These are phyloP conservation scores for Cheilosia scutellata DNA, from an alignment of 2,888 invertebrate genomes.

Conservation along the genomic window DNA sequence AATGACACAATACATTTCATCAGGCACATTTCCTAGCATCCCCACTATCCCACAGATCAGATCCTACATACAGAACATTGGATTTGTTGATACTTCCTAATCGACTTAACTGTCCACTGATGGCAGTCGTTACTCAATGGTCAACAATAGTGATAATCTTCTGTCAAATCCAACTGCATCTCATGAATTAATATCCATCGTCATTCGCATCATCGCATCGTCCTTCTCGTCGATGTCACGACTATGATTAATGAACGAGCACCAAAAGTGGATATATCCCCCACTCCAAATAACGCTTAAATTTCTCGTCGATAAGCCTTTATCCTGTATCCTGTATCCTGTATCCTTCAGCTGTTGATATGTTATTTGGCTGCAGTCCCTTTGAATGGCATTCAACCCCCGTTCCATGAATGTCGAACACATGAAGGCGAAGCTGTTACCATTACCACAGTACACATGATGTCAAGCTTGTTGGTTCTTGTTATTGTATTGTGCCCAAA, in stretches of 20 bases:
- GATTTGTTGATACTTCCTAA: too few species aligned
- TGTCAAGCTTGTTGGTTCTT: slow-evolving; percentile 48
- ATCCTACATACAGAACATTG: too few species aligned
- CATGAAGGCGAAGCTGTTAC: slow-evolving; percentile 30
- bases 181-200: slow-evolving; percentile 64
- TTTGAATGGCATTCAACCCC: slow-evolving; percentile 40
- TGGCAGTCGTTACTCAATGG: not conserved
- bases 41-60: too few species aligned
- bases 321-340: not conserved
- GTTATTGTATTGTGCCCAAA: not conserved
- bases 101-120: not conserved
- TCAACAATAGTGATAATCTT: slow-evolving; percentile 31
- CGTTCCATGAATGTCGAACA: slow-evolving; percentile 29
- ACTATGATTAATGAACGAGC: slow-evolving; percentile 67
- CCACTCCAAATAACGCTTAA: not conserved
- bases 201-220: slow-evolving; percentile 1
- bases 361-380: slow-evolving; percentile 10
- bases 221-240: slow-evolving; percentile 40
- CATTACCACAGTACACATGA: slow-evolving; percentile 16
- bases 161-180: slow-evolving; percentile 53
- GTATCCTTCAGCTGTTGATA: not conserved
- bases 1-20: too few species aligned
- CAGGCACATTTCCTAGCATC: too few species aligned
- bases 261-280: slow-evolving; percentile 35
- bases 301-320: not conserved